Base-by-base conservation (phyloP, 2,797 vertebrate species). In the Gambelia wislizenii region DNA sequence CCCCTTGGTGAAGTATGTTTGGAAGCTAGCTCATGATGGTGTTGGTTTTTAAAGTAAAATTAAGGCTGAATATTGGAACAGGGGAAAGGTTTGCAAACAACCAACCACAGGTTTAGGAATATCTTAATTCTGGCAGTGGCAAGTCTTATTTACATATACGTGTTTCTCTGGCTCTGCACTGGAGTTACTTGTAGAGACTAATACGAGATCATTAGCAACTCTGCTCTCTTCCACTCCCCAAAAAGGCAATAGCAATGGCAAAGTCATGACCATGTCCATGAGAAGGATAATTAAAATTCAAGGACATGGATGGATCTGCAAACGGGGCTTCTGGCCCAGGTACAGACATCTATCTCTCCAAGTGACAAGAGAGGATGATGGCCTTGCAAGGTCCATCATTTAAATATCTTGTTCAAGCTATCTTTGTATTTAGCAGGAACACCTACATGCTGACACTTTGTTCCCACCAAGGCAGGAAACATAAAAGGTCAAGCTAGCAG, bases 21-120 rank as follows among this genome's bases (percentile, higher is more conserved):
- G 67, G 39, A 59, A 83, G 30, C 0, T 0, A 72, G 9, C 59
- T 75, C 47, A 44, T 6, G n/a, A 42, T 44, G n/a, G 6, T 70
- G 47, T 27, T 61, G 13, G 39, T 44, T 44, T 80, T 75, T 33
- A 64, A 84, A 67, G n/a, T 39, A 56, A 59, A 52, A 83, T 91
- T 90, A 95, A 95, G 90, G 90, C 87, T 89, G 88, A 79, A 81
- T 89, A 74, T 33, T 89, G 91, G 1, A 6, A 87, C 8, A 86
- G 78, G 76, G 56, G 52, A 49, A 16, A 89, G 74, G n/a, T 16
- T 87, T 88, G 75, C 56, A 78, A 87, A 77, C 36, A 1, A 84
- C 90, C 1, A 82, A 89, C 36, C 75, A 49, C 82, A 49, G 25
- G 1, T 20, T 81, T 56, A 72, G 83, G 61, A 76, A 6, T 56